Evolutionary conservation across 2,888 invertebrate genomes (phyloP), one percentile per base, ranked within the genome.

Genomic region (Rambutsinella grinnellia): DNA sequence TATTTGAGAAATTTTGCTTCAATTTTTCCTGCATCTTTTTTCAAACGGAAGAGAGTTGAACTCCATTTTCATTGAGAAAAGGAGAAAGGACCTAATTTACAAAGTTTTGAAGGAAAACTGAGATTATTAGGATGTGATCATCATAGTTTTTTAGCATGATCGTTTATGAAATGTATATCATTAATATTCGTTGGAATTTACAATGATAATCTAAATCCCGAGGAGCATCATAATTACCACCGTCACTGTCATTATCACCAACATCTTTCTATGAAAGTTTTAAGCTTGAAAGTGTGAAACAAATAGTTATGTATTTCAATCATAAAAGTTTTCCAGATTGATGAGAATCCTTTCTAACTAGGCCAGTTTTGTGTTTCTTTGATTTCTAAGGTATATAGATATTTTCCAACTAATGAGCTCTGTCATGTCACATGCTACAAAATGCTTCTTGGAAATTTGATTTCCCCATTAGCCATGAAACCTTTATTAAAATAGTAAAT

Each of bases 1-100:
- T 67, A 67, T 67, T 67, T 57, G 23, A 46, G 27, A 57, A 67
- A 67, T 57, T 63, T 67, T 57, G 56, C n/a, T 36, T 63, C 63
- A 63, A 63, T 63, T 63, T 63, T 63, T 5, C 5, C 6, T 36
- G 36, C 36, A 36, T 36, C 13, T 36, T 36, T 36, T 36, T 13
- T 36, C 36, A 8, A 5, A 5, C 36, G 36, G n/a, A 13, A 36
- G 36, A 36, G 13, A 36, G 5, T 36, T 13, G 13, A 36, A 36
- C 36, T 36, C 36, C 36, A 36, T 36, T 36, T 36, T 36, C 36
- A 36, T 5, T 5, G 36, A 36, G 36, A 13, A 13, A 13, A 36
- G 36, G 5, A 36, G 36, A 36, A 13, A 3, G n/a, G 28, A 36
- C 27, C 53, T 53, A 65, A 65, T 65, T 65, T 65, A 53, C 65